Base-by-base conservation (phyloP, 2,888 invertebrate species). In the Thera obeliscata region DNA sequence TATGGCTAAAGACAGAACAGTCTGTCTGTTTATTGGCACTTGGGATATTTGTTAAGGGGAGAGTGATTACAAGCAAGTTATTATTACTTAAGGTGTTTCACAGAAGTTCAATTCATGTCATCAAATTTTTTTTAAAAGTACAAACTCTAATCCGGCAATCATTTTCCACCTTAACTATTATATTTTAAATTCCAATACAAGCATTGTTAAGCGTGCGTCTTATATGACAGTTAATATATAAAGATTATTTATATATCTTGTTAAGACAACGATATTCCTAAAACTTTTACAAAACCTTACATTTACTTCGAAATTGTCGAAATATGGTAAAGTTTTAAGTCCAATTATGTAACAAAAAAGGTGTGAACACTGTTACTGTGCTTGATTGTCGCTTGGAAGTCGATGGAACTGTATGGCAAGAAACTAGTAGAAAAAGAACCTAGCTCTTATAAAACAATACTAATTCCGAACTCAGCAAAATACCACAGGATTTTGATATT, bases 161-260 rank as follows among this genome's bases (percentile, higher is more conserved):
- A 46, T 7, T 46, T 46, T 9, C 22, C 35, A 52, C 55, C 55
- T 52, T 12, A 50, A 52, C 43, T 58, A 9, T 46, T 46, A 46
- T 33, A 52, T 48, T 46, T 48, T 57, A 50, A 33, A 52, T 54
- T 58, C 9, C 35, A 46, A 64, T 50, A 46, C 8, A 59, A 87
- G 83, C 82, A 82, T 82, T 43, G 12, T 52, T 61, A 81, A 76
- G 73, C 81, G 74, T 79, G 74, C 79, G 89, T 88, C 91, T 90
- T 82, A 67, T 85, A 83, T 88, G 84, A 90, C 89, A 89, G 81
- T 79, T 84, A 82, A 91, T 90, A 93, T 93, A 93, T 90, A 93
- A 89, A 75, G 65, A 70, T 69, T 81, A 85, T 85, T 88, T 90
- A 91, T 91, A 93, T 91, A 93, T 84, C 83, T 82, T 88, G 88